Evolutionary conservation across 1,140 invertebrate species (phyloP), one percentile per base, ranked within the genome.

Genomic region (Xylocopa sonorina): DNA sequence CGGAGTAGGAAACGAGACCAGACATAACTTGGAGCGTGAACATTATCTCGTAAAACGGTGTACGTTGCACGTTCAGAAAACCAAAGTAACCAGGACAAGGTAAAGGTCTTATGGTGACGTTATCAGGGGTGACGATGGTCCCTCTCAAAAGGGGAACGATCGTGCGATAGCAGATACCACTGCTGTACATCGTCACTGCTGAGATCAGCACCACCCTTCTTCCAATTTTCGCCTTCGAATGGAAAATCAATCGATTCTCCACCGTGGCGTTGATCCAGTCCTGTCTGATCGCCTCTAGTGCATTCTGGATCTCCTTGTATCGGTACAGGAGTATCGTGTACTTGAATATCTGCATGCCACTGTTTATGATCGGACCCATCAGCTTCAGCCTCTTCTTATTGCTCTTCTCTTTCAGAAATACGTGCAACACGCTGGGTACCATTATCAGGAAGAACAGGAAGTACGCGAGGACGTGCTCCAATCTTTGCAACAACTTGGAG

Each of bases 41-140:
- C n/a, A 88, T 62, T 18, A 88, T 80, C 16, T 88, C 86, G 32
- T 88, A 88, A 18, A 43, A 69, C 0, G 86, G 84, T 0, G 78
- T 69, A 0, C 21, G 32, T 16, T 78, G 72, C 0, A 80, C 73
- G n/a, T 88, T 62, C 29, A 88, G 38, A 3, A 73, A 32, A 2
- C 81, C 4, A n/a, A 85, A 81, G 21, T 81, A 82, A 24, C 72
- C 50, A 3, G 83, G 81, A 14, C 50, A 79, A 0, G 83, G 66
- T 12, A 85, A 34, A 3, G 77, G 58, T 72, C 85, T 82, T 38
- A 84, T 64, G 4, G 83, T 88, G 2, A 27, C 12, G 32, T 85
- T 85, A 12, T 58, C 63, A 16, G 80, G 51, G 0, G 75, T 81
- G 12, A 88, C 27, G 3, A 77, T 46, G 2, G 72, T 64, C 7